Percentiles rank a stretch among this genome's conserved stretches.
Evolutionary conservation across 1,140 invertebrate genomes (phyloP).

Genomic region (Drosophila nasuta): DNA sequence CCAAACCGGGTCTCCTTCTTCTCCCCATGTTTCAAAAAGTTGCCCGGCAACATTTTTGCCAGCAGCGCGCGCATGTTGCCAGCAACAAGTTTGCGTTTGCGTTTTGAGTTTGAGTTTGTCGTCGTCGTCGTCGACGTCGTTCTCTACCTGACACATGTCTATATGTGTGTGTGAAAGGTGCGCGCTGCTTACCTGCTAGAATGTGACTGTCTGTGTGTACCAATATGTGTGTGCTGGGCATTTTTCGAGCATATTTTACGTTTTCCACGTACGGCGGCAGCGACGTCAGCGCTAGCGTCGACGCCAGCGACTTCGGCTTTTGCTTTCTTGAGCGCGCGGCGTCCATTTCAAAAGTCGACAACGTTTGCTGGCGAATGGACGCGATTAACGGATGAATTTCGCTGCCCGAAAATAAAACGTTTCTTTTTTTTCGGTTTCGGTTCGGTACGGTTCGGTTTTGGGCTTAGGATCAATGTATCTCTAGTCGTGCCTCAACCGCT

Average conservation of each 20-base stretch:
- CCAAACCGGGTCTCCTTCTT: constrained; percentile 65
- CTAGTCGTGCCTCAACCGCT: too few relatives aligned
- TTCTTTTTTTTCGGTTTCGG: constrained; percentile 37
- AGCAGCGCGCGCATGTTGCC: constrained; percentile 71
- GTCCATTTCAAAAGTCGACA: constrained; percentile 82
- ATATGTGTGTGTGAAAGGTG: constrained; percentile 53
- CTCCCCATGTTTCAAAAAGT: constrained; percentile 65
- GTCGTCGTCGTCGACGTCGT: background rate
- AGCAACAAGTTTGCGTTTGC: constrained; percentile 73
- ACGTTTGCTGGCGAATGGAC: constrained; percentile 81
- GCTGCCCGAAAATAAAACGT: constrained; percentile 14
- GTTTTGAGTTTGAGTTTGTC: constrained; percentile 43
- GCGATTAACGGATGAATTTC: constrained; percentile 79
- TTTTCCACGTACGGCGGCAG: constrained; percentile 69
- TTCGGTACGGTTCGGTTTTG: too few relatives aligned
- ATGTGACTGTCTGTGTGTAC: constrained; percentile 24
- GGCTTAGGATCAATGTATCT: too few relatives aligned
- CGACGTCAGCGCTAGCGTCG: background rate
- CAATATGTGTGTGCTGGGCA: constrained; percentile 48
- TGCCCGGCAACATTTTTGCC: constrained; percentile 78
- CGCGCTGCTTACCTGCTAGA: constrained; percentile 31
- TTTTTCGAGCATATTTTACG: constrained; percentile 78
- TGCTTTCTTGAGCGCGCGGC: constrained; percentile 76
- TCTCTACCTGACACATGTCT: constrained; percentile 61
- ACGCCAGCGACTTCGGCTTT: constrained; percentile 62